Conservation (phyloP, 2,113 vertebrate genomes). For the Gallinago jamesoni region DNA sequence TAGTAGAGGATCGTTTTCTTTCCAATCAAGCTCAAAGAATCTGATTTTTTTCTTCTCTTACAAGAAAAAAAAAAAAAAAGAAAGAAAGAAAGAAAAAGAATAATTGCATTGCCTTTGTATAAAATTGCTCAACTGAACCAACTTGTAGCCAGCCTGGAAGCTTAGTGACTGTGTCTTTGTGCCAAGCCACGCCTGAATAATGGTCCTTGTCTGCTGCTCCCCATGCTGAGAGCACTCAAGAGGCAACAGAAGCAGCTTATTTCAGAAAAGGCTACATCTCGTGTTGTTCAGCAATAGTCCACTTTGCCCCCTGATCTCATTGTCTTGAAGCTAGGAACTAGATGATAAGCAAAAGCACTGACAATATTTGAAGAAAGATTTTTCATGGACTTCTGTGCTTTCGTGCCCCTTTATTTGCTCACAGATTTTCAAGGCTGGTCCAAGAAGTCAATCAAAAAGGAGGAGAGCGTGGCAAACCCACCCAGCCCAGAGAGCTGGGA, state of each 20-base stretch:
- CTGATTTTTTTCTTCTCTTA: neutral
- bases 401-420: neutral
- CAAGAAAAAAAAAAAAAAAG: neutral
- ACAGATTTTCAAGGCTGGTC: neutral
- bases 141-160: neutral
- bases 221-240: neutral
- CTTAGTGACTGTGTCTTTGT: neutral
- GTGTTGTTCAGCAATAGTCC: neutral
- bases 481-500: neutral
- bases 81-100: neutral
- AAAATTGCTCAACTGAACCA: constrained; percentile 40
- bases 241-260: neutral
- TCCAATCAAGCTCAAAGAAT: constrained; percentile 3
- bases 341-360: neutral
- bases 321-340: neutral
- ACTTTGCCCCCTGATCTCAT: neutral
- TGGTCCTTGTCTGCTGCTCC: neutral
- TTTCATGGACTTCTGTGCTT: neutral
- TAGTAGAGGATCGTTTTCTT: constrained; percentile 24
- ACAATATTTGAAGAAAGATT: neutral
- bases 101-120: neutral
- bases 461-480: neutral
- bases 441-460: neutral
- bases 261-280: neutral
- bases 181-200: constrained; percentile 33